Base-by-base conservation (phyloP, 1,140 invertebrate genomes). In the Leptinotarsa defecta region DNA sequence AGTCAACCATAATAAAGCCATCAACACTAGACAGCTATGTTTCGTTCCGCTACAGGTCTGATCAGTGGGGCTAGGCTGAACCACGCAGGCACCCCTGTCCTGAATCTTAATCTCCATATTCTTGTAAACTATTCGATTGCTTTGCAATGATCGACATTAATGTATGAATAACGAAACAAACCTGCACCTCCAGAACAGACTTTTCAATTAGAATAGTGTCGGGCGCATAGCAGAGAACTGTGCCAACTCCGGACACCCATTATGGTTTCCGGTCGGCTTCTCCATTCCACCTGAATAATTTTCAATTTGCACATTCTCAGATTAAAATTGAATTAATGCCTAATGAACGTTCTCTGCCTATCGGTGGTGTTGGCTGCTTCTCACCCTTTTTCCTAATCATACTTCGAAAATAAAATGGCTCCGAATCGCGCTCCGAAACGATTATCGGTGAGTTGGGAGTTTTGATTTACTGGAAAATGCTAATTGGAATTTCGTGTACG, bases 301-400 rank as follows among this genome's bases (percentile, higher is more conserved):
- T 81, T 81, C 80, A 81, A 81, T 81, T 80, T 80, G 77, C 80
- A 80, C 79, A 81, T 81, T 80, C 78, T 76, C 74, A 80, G 79
- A 81, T 81, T 81, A 81, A 74, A 76, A 79, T 76, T 67, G 78
- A 80, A 81, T 81, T 81, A 81, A 80, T 80, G 79, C 76, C 76
- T 81, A 81, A 81, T 81, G 80, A 81, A 81, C 79, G 75, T 71
- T 70, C 78, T 68, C 74, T 77, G 34, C 43, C 65, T 74, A 68
- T 72, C 71, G 64, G 24, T 68, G 19, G 65, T 24, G 65, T 27
- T 24, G 17, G 52, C 52, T 57, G 52, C 52, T 57, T 57, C 52
- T 57, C 52, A 17, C 52, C 17, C 52, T 57, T 57, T 57, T 57
- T 57, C 52, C 52, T 57, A 57, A 57, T 57, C 52, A 57, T 57